These are phyloP conservation scores for Drosophila pectinifera DNA, from an alignment of 1,140 invertebrate genomes.

Conservation along the genomic window DNA sequence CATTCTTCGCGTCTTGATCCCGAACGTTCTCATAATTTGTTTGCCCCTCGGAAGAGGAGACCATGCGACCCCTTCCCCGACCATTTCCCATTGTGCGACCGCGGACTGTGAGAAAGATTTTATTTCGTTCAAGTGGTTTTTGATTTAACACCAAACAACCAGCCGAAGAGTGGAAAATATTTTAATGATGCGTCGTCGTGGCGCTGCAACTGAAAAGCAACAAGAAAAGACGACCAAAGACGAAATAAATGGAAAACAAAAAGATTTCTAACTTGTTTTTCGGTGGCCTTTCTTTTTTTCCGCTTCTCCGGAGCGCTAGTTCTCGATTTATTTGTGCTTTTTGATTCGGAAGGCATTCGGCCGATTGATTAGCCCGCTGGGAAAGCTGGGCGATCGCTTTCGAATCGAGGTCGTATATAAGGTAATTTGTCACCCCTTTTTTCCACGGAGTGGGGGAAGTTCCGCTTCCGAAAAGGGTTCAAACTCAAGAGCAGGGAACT, in stretches of 20 bases:
- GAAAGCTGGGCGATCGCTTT: constrained; percentile 42
- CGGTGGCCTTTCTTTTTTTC: constrained; percentile 61
- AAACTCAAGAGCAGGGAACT: constrained; percentile 22
- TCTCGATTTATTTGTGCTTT: constrained; percentile 54
- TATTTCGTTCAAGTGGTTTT: constrained; percentile 83
- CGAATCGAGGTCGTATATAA: constrained; percentile 36
- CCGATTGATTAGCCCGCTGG: constrained; percentile 70
- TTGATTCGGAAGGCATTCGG: constrained; percentile 51
- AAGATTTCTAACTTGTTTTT: constrained; percentile 79
- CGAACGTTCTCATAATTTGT: constrained; percentile 79
- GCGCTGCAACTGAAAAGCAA: constrained; percentile 64
- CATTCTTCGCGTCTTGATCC: constrained; percentile 70
- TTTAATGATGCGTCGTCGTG: constrained; percentile 76
- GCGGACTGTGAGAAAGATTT: constrained; percentile 80
- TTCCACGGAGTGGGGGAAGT: not conserved
- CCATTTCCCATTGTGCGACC: constrained; percentile 35
- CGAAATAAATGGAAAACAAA: constrained; percentile 54
- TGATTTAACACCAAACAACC: constrained; percentile 78
- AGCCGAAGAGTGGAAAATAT: constrained; percentile 73
- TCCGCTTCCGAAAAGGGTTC: constrained; percentile 26
- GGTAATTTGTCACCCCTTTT: constrained; percentile 23
- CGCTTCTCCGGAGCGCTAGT: constrained; percentile 29
- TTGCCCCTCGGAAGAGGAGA: constrained; percentile 43
- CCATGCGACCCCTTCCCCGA: constrained; percentile 6
- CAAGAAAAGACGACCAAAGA: constrained; percentile 7